Conservation (phyloP, 1,140 invertebrate species). For the Tetragonula clypearis region DNA sequence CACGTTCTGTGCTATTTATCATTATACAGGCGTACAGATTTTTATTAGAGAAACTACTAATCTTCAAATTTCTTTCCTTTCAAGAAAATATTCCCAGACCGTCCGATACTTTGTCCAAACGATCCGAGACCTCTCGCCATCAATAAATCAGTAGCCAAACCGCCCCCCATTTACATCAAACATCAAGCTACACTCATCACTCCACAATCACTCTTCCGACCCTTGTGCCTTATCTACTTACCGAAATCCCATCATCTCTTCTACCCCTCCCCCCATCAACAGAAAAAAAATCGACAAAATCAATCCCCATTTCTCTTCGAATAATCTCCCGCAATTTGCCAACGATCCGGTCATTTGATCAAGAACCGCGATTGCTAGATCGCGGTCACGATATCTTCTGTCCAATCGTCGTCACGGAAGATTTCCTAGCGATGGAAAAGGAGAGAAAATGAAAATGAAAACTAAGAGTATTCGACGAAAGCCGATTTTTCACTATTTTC, state of each 20-base stretch:
- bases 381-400: not conserved
- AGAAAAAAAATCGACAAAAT: slow-evolving; percentile 1
- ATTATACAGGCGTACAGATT: not conserved
- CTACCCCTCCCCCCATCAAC: not conserved
- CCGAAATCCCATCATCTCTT: not conserved
- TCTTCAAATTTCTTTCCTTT: not conserved
- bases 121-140: not conserved
- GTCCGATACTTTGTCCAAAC: not conserved
- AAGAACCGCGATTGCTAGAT: not conserved
- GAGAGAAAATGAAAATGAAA: not conserved
- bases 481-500: not conserved
- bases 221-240: slow-evolving; percentile 5
- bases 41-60: not conserved
- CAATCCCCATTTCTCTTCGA: slow-evolving; percentile 20
- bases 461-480: not conserved
- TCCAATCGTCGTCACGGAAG: not conserved
- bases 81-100: not conserved
- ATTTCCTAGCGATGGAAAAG: not conserved
- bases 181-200: not conserved
- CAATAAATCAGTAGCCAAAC: not conserved
- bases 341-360: not conserved
- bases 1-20: not conserved
- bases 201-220: slow-evolving; percentile 1
- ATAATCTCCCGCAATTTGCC: slow-evolving; percentile 20
- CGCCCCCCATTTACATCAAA: not conserved